Conservation (phyloP, 2,797 vertebrate species). For the Lates japonicus region DNA sequence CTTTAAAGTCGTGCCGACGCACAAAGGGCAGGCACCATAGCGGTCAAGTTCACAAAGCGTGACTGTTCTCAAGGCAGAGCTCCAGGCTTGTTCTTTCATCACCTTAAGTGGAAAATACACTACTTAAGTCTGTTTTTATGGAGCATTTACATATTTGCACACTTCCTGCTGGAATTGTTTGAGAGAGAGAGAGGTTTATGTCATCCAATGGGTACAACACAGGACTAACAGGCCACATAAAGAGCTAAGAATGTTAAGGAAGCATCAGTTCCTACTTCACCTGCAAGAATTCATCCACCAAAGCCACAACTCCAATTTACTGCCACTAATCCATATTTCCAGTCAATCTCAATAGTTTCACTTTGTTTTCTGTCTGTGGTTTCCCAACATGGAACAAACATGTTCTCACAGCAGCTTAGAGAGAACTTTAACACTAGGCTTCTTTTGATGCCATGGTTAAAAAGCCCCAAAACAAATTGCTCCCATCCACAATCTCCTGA, state of each 20-base stretch:
- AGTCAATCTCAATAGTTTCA: constrained; percentile 37
- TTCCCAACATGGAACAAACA: constrained; percentile 49
- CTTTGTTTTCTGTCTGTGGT: constrained; percentile 35
- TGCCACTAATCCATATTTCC: constrained; percentile 48
- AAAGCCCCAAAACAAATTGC: constrained; percentile 80
- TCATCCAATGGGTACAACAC: not conserved
- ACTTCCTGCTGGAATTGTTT: constrained; percentile 54
- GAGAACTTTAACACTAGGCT: constrained; percentile 58
- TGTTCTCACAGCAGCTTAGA: constrained; percentile 74
- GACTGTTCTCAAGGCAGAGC: constrained; percentile 68
- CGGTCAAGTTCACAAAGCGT: constrained; percentile 74
- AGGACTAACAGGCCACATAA: not conserved
- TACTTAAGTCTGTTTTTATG: constrained; percentile 59
- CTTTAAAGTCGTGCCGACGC: constrained; percentile 72
- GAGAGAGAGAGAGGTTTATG: constrained; percentile 16
- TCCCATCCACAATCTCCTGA: constrained; percentile 76
- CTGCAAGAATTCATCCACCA: constrained; percentile 30
- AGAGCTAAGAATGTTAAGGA: constrained; percentile 27
- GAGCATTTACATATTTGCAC: constrained; percentile 72
- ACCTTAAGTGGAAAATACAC: constrained; percentile 67
- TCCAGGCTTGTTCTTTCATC: constrained; percentile 69
- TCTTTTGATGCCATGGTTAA: constrained; percentile 61
- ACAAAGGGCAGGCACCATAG: constrained; percentile 56
- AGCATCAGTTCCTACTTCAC: constrained; percentile 21
- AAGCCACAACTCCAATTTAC: constrained; percentile 38